These are phyloP conservation scores for Platysternon megacephalum DNA, from an alignment of 2,113 vertebrate genomes.

Conservation along the genomic window DNA sequence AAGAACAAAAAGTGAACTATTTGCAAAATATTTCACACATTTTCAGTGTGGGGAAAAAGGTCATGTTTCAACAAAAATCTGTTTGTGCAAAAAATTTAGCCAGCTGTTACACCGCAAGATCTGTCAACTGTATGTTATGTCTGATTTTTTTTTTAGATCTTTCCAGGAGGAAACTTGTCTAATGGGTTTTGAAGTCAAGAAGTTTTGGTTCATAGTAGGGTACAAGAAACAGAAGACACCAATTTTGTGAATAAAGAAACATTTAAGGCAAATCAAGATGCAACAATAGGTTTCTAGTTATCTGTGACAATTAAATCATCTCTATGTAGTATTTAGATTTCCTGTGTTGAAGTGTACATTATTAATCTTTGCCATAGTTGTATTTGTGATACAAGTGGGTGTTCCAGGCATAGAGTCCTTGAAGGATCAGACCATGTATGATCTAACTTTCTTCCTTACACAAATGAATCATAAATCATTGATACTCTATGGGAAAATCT, in stretches of 20 bases:
- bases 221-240: not conserved
- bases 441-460: not conserved
- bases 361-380: not conserved
- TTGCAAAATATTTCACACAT: not conserved
- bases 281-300: not conserved
- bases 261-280: not conserved
- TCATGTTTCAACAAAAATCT: not conserved
- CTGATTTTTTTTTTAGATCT: not conserved
- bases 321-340: not conserved
- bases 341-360: not conserved
- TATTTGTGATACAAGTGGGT: not conserved
- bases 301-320: not conserved
- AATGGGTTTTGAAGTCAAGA: not conserved
- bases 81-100: not conserved
- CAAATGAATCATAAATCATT: not conserved
- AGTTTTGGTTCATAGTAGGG: not conserved
- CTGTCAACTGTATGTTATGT: not conserved
- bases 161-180: not conserved
- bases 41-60: not conserved
- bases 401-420: not conserved
- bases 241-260: not conserved
- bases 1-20: not conserved
- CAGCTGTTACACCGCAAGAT: not conserved
- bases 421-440: not conserved
- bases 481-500: not conserved